phyloP scores from a whole-genome alignment of 1,140 invertebrate species.

The Diplogasteroides magnus region DNA sequence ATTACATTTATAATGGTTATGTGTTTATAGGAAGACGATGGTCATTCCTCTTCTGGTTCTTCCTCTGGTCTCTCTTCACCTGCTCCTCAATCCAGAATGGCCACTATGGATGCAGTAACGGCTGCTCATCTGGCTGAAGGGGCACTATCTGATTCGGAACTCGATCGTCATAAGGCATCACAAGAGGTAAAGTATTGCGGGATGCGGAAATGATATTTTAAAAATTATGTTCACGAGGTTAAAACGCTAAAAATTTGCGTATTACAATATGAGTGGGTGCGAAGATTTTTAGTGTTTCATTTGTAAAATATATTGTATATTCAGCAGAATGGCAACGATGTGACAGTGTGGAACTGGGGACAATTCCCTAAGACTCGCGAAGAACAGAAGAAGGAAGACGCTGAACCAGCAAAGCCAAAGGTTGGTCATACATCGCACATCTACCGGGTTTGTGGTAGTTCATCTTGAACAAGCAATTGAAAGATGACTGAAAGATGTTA shows the following conservation, averaged over 20 bases:
- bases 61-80: conserved; percentile 25
- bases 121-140: conserved; percentile 42
- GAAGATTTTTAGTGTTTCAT: conserved; percentile 27
- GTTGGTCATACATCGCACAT: too few species aligned
- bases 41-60: conserved; percentile 17
- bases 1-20: too few species aligned
- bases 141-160: conserved; percentile 50
- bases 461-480: too few species aligned
- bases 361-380: conserved; percentile 70
- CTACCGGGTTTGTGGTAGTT: too few species aligned
- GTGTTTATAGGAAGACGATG: too few species aligned
- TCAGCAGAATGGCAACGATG: conserved; percentile 55
- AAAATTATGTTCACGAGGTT: too few species aligned
- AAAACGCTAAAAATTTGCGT: too few species aligned
- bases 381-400: conserved; percentile 19
- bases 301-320: conserved; percentile 24
- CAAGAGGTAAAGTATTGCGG: too few species aligned
- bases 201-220: too few species aligned
- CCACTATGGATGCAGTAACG: conserved; percentile 7
- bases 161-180: conserved; percentile 39
- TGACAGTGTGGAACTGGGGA: conserved; percentile 84
- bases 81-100: too few species aligned
- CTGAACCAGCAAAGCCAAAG: conserved; percentile 16
- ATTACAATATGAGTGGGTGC: too few species aligned
- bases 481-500: too few species aligned